Base-by-base conservation (phyloP, 53 echinoderm and acorn worm species). In the Mesocentrotus franciscanus region DNA sequence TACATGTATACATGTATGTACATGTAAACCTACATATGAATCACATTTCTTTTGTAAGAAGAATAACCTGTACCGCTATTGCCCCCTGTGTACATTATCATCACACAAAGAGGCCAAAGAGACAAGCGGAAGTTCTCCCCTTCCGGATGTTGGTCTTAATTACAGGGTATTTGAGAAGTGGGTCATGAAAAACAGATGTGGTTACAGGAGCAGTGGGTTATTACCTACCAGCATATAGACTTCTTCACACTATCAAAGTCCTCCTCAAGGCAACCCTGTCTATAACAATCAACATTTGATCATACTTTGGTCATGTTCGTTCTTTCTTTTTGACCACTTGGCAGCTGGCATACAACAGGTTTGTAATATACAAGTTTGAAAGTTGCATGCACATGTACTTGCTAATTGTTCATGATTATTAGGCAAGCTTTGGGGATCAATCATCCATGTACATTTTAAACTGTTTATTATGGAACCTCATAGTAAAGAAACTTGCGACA, bases 91-190 rank as follows among this genome's bases (percentile, higher is more conserved):
- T 17, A 78, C 34, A 34, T 10, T 72, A 13, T 78, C 20, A 78
- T 30, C 56, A 55, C 85, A 58, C 8, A 9, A 57, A 58, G 57
- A 56, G 57, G 87, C 87, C 87, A 58, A 87, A 87, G 56, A 29
- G 24, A 27, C 14, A 27, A 27, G 87, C 58, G 58, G 87, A 87
- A 87, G 87, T 87, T 17, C 13, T n/a, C 87, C 58, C 57, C 58
- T 87, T 87, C 81, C 81, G 81, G 87, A 87, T 87, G 87, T 27
- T 29, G 58, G n/a, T 56, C 87, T 58, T 57, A 58, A 87, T 87
- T 87, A 58, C 87, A 87, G 42, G 18, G 81, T 58, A 87, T 87
- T 87, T 87, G 87, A 87, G 29, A 87, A 87, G 58, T 87, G 58
- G 87, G 87, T 56, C 58, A 58, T 57, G 58, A 20, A 58, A 87